Evolutionary conservation across 2,888 invertebrate genomes (phyloP).

Genomic region (Andricus curvator): DNA sequence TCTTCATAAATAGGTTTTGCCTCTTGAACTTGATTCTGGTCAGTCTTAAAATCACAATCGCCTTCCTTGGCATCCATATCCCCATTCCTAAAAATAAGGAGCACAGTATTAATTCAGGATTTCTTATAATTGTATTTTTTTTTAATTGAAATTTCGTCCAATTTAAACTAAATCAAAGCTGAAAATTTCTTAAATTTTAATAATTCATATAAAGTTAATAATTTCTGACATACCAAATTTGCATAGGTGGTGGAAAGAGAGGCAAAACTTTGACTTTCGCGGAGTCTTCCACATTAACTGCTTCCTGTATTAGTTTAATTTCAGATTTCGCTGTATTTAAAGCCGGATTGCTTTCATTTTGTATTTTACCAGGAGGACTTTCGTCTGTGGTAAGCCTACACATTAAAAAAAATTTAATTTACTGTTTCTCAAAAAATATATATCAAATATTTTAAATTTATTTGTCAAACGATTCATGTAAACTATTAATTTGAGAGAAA

Average conservation of each 20-base stretch:
- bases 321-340: neutral
- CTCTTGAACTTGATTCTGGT: neutral
- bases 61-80: neutral
- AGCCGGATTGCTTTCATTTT: neutral
- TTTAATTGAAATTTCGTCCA: neutral
- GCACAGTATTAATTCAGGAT: neutral
- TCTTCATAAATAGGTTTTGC: slow-evolving; percentile 11
- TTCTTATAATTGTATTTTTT: neutral
- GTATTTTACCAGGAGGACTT: neutral
- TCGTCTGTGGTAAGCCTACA: neutral
- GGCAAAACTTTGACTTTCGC: slow-evolving; percentile 17
- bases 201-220: neutral
- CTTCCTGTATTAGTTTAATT: neutral
- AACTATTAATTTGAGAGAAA: neutral
- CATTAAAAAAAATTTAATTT: neutral
- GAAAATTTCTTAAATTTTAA: neutral
- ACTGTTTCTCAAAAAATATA: neutral
- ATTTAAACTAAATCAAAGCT: neutral
- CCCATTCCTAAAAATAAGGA: slow-evolving; percentile 2
- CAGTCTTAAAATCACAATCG: slow-evolving; percentile 14
- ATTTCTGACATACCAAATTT: slow-evolving; percentile 19
- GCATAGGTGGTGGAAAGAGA: neutral
- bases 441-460: no score
- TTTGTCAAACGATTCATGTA: no score
- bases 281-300: neutral